These are phyloP conservation scores for Creontiades dilutus DNA, from an alignment of 2,888 invertebrate genomes.

Conservation along the genomic window DNA sequence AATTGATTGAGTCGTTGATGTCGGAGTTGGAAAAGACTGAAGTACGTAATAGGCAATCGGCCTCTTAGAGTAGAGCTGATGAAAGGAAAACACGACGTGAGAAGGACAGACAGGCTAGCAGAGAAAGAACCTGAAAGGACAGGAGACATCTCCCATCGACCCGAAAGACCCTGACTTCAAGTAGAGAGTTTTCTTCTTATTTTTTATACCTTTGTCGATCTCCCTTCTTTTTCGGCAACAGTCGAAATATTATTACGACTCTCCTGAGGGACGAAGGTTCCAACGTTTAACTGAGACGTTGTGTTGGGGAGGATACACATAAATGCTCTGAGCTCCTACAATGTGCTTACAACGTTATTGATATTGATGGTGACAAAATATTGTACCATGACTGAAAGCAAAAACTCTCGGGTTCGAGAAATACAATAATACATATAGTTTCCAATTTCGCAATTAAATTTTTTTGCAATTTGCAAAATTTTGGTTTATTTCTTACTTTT, in stretches of 20 bases:
- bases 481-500: no score
- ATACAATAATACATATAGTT: no score
- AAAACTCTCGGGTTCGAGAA: no score
- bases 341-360: no score
- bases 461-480: no score
- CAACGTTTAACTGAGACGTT: no score
- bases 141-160: conserved; percentile 3
- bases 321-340: no score
- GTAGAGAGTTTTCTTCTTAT: not conserved
- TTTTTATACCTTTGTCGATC: not conserved
- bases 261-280: not conserved
- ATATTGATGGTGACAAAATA: no score
- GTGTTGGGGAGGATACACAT: no score
- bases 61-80: conserved; percentile 29
- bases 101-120: conserved; percentile 55
- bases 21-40: not conserved
- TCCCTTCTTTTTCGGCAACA: not conserved
- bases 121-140: conserved; percentile 51
- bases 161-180: not conserved
- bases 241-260: not conserved
- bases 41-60: conserved; percentile 36
- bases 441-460: no score
- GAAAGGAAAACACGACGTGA: conserved; percentile 67
- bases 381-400: no score
- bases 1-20: conserved; percentile 6